Evolutionary conservation across 1,140 invertebrate genomes (phyloP).

Genomic region (Oryctes rhinoceros): DNA sequence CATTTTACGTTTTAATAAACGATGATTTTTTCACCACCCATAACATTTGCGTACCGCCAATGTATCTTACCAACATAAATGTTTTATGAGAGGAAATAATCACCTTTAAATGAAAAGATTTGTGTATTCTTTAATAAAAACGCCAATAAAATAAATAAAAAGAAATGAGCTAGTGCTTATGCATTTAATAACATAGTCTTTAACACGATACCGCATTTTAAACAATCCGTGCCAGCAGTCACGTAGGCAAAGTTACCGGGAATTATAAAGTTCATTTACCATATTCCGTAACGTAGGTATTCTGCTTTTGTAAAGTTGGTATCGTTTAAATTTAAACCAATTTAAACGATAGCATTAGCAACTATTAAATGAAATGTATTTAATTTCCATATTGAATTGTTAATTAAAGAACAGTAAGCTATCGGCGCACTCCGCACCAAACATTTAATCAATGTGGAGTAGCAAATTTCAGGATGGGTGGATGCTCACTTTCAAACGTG

Average conservation of each 20-base stretch:
- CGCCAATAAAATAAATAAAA: background rate
- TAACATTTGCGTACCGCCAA: background rate
- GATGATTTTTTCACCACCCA: no score
- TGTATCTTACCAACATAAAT: background rate
- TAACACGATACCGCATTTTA: background rate
- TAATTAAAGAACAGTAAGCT: no score
- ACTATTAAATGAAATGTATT: no score
- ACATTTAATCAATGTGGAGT: no score
- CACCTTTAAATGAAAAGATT: background rate
- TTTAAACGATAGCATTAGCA: background rate
- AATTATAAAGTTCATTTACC: conserved; percentile 28
- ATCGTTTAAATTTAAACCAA: background rate
- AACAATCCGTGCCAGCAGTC: conserved; percentile 30
- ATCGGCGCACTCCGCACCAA: no score
- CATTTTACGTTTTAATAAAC: no score
- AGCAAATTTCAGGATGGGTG: no score
- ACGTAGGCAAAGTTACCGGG: conserved; percentile 38
- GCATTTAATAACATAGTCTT: no score
- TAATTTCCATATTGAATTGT: no score
- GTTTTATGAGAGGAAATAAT: background rate
- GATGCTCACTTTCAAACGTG: no score
- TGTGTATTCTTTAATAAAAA: background rate
- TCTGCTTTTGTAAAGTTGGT: background rate
- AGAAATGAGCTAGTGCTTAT: no score
- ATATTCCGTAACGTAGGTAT: background rate